Conservation (phyloP, 2,113 vertebrate species). For the Xenopus tropicalis region DNA sequence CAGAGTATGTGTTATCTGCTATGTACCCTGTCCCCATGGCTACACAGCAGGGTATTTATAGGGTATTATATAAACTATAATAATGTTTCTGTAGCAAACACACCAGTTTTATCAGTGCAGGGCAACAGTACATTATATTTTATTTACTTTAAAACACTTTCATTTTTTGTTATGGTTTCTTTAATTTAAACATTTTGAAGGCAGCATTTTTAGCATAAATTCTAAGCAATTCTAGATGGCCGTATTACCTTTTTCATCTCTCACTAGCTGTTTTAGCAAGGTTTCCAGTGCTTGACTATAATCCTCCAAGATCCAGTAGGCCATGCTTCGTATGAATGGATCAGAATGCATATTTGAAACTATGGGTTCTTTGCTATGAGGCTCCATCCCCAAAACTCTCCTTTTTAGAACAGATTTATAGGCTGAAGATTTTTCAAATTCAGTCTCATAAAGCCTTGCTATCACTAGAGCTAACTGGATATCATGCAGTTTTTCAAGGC, state of each 20-base stretch:
- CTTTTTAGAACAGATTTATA: conserved; percentile 88
- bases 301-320: conserved; percentile 93
- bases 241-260: conserved; percentile 59
- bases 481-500: conserved; percentile 92
- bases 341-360: conserved; percentile 70
- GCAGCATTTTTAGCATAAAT: no score
- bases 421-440: conserved; percentile 85
- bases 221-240: no score
- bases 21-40: no score
- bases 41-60: no score
- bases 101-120: no score
- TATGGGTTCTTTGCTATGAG: conserved; percentile 55
- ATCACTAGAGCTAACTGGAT: conserved; percentile 92
- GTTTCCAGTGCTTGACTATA: conserved; percentile 88
- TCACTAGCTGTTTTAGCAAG: conserved; percentile 73
- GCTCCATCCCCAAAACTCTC: conserved; percentile 77
- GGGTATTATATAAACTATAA: no score
- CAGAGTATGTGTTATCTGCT: no score
- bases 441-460: conserved; percentile 87
- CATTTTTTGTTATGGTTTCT: no score
- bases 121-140: no score
- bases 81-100: no score
- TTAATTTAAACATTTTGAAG: no score
- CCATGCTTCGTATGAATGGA: conserved; percentile 91
- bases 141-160: no score